phyloP scores from a whole-genome alignment of 1,140 invertebrate species.

The Colletes latitarsis region DNA sequence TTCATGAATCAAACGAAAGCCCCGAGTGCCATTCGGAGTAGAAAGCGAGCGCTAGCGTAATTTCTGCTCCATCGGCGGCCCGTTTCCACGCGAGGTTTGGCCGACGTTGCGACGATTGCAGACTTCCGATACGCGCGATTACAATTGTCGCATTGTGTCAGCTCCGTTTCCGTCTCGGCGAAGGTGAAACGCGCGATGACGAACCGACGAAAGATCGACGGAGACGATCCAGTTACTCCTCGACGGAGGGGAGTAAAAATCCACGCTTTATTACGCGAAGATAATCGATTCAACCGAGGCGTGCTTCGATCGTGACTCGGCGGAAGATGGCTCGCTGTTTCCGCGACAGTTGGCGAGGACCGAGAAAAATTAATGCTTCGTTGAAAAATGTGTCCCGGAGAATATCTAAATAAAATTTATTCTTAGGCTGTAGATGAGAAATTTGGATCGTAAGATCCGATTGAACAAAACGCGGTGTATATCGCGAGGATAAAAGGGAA shows the following conservation, averaged over 20 bases:
- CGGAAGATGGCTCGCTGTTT: background rate
- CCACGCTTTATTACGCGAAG: background rate
- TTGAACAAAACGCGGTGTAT: conserved; percentile 15
- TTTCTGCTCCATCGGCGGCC: conserved; percentile 31
- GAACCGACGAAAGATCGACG: background rate
- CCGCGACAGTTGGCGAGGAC: background rate
- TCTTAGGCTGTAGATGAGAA: too few relatives aligned
- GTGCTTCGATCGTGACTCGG: background rate
- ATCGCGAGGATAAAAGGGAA: conserved; percentile 18
- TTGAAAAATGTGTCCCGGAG: too few relatives aligned
- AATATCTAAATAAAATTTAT: too few relatives aligned
- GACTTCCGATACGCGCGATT: conserved; percentile 44
- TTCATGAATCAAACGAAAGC: conserved; percentile 16
- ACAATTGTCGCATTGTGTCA: conserved; percentile 30
- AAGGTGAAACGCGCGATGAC: conserved; percentile 15
- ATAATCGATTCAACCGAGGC: background rate
- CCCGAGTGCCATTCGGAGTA: background rate
- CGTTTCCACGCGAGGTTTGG: conserved; percentile 1
- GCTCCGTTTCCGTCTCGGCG: background rate
- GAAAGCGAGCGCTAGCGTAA: conserved; percentile 16
- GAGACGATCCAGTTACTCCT: background rate
- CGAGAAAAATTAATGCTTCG: conserved; percentile 3
- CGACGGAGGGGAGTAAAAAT: background rate
- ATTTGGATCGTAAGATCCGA: background rate
- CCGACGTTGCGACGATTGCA: conserved; percentile 23